Evolutionary conservation across 37 sponge, comb jelly and placozoan species (phyloP).

Genomic region (Aphrocallistes beatrix): DNA sequence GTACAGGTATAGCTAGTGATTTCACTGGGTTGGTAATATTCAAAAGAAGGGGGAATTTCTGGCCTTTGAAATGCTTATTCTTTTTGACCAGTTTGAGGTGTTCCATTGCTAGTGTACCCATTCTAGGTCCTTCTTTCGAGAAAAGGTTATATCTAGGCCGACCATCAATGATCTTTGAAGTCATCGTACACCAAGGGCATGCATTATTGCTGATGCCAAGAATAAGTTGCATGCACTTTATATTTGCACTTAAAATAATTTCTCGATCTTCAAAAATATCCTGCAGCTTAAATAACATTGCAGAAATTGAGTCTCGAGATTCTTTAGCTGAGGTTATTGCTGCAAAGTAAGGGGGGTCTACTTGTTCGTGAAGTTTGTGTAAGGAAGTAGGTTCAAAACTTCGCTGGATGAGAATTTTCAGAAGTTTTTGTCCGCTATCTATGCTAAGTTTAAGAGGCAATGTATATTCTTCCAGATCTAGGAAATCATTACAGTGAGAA

Average conservation of each 20-base stretch:
- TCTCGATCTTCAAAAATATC: neutral
- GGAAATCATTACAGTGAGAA: neutral
- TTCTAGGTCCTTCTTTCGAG: neutral
- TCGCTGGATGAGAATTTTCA: conserved; percentile 17
- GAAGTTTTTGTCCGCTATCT: conserved; percentile 4
- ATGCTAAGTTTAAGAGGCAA: neutral
- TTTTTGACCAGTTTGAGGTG: conserved; percentile 10
- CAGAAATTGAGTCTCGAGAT: conserved; percentile 12
- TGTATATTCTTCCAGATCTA: neutral
- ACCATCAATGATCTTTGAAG: conserved; percentile 4
- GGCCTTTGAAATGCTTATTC: conserved; percentile 16
- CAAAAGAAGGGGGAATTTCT: conserved; percentile 16
- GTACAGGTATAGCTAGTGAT: conserved; percentile 16
- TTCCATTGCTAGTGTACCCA: neutral
- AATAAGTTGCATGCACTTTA: conserved; percentile 19
- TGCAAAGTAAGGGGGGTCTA: neutral
- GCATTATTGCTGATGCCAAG: conserved; percentile 18
- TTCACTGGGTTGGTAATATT: neutral
- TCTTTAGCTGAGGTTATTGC: conserved; percentile 17
- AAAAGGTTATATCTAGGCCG: conserved; percentile 17
- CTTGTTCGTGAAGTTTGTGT: conserved; percentile 17
- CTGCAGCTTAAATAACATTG: conserved; percentile 15
- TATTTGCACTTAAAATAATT: conserved; percentile 4
- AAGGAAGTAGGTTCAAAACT: conserved; percentile 11
- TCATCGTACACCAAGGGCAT: neutral